Evolutionary conservation across 1,140 invertebrate genomes (phyloP).

Genomic region (Pentalonia nigronervosa): DNA sequence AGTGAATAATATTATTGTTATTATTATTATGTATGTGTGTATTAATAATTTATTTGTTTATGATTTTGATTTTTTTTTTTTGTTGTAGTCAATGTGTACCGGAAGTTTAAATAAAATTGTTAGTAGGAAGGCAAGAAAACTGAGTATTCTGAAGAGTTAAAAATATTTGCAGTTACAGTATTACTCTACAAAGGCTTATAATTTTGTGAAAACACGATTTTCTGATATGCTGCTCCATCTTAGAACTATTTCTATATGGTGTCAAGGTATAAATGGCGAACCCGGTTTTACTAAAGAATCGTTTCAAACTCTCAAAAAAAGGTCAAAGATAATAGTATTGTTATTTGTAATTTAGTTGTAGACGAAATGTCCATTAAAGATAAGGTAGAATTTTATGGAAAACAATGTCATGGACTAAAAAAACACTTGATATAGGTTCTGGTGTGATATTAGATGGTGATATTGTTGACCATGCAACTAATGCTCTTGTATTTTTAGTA

Average conservation of each 20-base stretch:
- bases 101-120: not conserved
- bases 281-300: slow-evolving; percentile 41
- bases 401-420: slow-evolving; percentile 59
- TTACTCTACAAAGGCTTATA: slow-evolving; percentile 23
- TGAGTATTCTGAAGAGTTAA: slow-evolving; percentile 60
- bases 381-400: slow-evolving; percentile 61
- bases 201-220: slow-evolving; percentile 36
- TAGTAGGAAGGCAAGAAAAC: slow-evolving; percentile 55
- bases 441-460: slow-evolving; percentile 53
- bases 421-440: slow-evolving; percentile 60
- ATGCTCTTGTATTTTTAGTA: slow-evolving; percentile 34
- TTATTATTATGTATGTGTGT: too few species aligned
- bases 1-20: too few species aligned
- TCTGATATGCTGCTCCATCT: not conserved
- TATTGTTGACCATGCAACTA: slow-evolving; percentile 57
- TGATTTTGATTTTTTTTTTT: too few species aligned
- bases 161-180: slow-evolving; percentile 49
- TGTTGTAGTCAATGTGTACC: not conserved
- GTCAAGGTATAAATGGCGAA: slow-evolving; percentile 7
- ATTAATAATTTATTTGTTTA: not conserved
- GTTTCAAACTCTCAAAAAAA: slow-evolving; percentile 14
- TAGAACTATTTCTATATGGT: slow-evolving; percentile 27
- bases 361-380: slow-evolving; percentile 62
- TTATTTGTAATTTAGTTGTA: slow-evolving; percentile 57
- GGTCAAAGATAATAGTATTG: not conserved